These are phyloP conservation scores for Chelonus formosanus DNA, from an alignment of 2,888 invertebrate species.

Conservation along the genomic window DNA sequence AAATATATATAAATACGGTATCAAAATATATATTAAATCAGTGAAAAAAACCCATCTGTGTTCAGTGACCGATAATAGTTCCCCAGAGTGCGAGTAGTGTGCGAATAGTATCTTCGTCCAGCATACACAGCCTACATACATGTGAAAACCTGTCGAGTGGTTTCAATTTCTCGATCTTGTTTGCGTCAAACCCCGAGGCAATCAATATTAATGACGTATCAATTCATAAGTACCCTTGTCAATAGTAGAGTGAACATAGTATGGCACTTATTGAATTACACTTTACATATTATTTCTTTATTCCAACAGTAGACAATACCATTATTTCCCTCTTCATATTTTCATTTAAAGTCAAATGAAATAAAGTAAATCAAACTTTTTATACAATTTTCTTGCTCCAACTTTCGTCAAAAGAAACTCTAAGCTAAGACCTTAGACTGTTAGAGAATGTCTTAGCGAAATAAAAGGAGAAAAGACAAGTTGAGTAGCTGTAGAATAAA, in stretches of 20 bases:
- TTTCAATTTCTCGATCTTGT: constrained; percentile 34
- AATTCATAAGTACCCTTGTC: constrained; percentile 53
- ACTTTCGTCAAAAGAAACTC: too few species aligned
- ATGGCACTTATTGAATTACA: too few species aligned
- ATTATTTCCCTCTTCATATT: too few species aligned
- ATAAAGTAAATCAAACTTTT: too few species aligned
- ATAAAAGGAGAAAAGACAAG: too few species aligned
- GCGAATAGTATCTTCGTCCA: constrained; percentile 10
- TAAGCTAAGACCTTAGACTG: too few species aligned
- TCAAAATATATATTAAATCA: constrained; percentile 3
- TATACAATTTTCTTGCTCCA: too few species aligned
- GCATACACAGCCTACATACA: neutral
- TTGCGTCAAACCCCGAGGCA: constrained; percentile 48
- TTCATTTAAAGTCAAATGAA: too few species aligned
- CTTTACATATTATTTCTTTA: too few species aligned
- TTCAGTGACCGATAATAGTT: constrained; percentile 24
- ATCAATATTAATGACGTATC: constrained; percentile 60
- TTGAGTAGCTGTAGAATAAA: neutral
- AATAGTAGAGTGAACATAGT: neutral
- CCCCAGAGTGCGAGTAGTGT: constrained; percentile 16
- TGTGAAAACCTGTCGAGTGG: constrained; percentile 30
- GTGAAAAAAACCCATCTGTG: constrained; percentile 20
- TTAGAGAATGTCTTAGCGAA: too few species aligned
- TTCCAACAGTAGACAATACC: too few species aligned
- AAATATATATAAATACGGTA: neutral